Evolutionary conservation across 2,113 vertebrate genomes (phyloP).

Genomic region (Zosterops hypoxanthus): DNA sequence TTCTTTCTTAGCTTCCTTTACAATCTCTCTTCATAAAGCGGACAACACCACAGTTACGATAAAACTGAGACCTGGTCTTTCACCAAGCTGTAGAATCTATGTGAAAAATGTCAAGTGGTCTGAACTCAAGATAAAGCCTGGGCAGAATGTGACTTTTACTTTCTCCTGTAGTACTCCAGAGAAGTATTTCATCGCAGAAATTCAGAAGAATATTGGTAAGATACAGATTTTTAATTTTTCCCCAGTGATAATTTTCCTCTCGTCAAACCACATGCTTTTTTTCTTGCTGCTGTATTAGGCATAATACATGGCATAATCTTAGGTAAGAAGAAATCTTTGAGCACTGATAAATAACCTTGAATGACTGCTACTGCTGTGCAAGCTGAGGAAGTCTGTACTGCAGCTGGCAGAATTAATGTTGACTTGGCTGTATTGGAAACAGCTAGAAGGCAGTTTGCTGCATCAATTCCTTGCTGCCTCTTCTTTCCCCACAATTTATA

Average conservation of each 20-base stretch:
- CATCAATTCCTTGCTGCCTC: neutral
- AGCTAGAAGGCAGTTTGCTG: neutral
- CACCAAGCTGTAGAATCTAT: constrained; percentile 59
- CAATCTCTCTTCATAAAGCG: constrained; percentile 30
- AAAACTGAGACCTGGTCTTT: neutral
- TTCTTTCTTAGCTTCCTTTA: constrained; percentile 62
- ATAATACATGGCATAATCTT: neutral
- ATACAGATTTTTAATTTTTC: neutral
- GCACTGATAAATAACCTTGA: neutral
- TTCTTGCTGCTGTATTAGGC: neutral
- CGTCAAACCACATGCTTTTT: neutral
- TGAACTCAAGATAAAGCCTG: constrained; percentile 67
- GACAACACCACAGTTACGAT: constrained; percentile 64
- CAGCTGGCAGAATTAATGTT: neutral
- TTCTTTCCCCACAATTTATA: neutral
- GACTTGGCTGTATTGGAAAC: neutral
- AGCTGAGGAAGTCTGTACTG: neutral
- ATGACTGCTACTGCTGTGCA: neutral
- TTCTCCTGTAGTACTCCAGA: constrained; percentile 76
- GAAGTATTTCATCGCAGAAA: constrained; percentile 67
- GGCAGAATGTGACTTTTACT: constrained; percentile 57
- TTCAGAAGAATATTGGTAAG: constrained; percentile 80
- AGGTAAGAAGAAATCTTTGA: neutral
- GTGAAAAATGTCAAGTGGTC: neutral
- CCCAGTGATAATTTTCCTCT: neutral